These are phyloP conservation scores for Pecten maximus DNA, from an alignment of 2,888 invertebrate species.

Conservation along the genomic window DNA sequence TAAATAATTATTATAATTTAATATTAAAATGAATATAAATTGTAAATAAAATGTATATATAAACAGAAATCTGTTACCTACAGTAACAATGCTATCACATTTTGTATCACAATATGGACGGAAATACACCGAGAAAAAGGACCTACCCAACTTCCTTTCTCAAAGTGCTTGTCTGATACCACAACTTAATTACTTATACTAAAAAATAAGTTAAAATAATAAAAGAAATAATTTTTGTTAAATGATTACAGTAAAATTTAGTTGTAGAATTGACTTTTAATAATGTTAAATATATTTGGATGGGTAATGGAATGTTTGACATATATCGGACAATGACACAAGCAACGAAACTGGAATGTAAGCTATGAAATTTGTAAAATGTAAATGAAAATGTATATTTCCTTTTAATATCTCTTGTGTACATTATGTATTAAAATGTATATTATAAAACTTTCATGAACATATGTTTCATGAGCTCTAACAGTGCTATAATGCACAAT, in stretches of 20 bases:
- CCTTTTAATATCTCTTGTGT: not conserved
- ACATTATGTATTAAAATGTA: constrained; percentile 10
- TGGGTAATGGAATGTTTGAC: not conserved
- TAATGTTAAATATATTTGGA: not conserved
- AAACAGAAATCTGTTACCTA: not conserved
- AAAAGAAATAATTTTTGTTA: too few species aligned
- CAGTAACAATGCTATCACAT: not conserved
- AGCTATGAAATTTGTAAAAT: not conserved
- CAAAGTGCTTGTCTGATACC: not conserved
- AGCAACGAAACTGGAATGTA: not conserved
- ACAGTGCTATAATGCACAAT: not conserved
- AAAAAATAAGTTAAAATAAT: not conserved
- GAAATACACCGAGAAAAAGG: not conserved
- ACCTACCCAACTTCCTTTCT: not conserved
- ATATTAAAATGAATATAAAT: not conserved
- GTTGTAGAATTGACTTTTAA: not conserved
- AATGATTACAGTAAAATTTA: not conserved
- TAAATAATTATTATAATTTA: not conserved
- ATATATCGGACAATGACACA: not conserved
- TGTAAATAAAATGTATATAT: not conserved
- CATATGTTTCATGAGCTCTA: not conserved
- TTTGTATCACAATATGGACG: not conserved
- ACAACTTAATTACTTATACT: not conserved
- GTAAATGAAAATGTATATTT: not conserved
- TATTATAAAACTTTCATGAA: not conserved